Conservation (phyloP, 1,140 invertebrate genomes). For the Oscheius sp. region DNA sequence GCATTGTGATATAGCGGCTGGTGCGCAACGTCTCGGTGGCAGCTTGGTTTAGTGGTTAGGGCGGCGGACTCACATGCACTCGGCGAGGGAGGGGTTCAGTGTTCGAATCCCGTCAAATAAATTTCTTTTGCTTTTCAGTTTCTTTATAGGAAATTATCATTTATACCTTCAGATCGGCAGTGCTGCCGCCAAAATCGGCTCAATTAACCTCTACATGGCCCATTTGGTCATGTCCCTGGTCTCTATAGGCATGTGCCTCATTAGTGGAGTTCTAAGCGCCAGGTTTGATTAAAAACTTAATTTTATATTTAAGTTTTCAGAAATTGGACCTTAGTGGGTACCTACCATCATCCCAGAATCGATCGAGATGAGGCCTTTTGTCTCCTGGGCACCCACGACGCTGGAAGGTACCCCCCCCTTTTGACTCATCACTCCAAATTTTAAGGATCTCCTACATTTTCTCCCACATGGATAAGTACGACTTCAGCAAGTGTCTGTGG, state of each 20-base stretch:
- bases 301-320: constrained; percentile 2
- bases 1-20: too few relatives aligned
- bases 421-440: too few relatives aligned
- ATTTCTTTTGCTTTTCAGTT: not conserved
- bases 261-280: constrained; percentile 40
- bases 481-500: constrained; percentile 52
- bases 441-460: constrained; percentile 52
- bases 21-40: too few relatives aligned
- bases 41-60: too few relatives aligned
- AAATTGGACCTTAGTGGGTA: constrained; percentile 45
- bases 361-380: constrained; percentile 49
- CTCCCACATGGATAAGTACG: constrained; percentile 52
- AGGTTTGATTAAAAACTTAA: constrained; percentile 35
- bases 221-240: constrained; percentile 52
- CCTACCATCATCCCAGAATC: constrained; percentile 49
- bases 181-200: constrained; percentile 47
- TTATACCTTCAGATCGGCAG: constrained; percentile 32
- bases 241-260: constrained; percentile 49
- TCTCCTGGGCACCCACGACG: constrained; percentile 51
- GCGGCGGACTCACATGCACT: too few relatives aligned
- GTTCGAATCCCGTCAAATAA: too few relatives aligned
- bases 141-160: not conserved
- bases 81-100: too few relatives aligned
- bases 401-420: constrained; percentile 14
- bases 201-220: constrained; percentile 47